Conservation (phyloP, 1,140 invertebrate genomes). For the Eulimnadia texana region DNA sequence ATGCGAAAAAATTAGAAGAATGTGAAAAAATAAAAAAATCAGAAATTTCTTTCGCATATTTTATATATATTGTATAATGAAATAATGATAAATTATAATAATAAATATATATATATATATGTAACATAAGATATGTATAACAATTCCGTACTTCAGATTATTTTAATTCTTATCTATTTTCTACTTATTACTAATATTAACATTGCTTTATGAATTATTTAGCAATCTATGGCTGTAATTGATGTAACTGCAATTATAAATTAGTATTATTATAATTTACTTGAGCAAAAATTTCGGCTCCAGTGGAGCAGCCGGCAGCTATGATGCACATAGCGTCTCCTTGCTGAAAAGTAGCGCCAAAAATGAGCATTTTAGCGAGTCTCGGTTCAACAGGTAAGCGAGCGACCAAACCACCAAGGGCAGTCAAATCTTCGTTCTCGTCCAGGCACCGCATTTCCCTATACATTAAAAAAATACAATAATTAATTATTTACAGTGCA, state of each 20-base stretch:
- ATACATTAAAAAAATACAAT: slow-evolving; percentile 26
- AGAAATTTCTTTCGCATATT: no score
- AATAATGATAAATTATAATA: no score
- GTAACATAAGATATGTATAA: no score
- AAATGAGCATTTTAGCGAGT: slow-evolving; percentile 86
- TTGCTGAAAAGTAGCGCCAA: slow-evolving; percentile 68
- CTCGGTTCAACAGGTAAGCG: slow-evolving; percentile 82
- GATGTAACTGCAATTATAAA: no score
- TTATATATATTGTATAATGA: no score
- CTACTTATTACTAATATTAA: no score
- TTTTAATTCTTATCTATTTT: no score
- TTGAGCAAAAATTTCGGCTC: slow-evolving; percentile 71
- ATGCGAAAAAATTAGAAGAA: slow-evolving; percentile 17
- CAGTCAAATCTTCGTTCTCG: slow-evolving; percentile 65
- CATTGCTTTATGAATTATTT: no score
- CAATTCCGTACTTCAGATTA: no score
- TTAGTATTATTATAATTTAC: no score
- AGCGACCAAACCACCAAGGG: slow-evolving; percentile 79
- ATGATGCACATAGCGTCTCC: slow-evolving; percentile 82
- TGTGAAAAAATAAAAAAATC: background rate
- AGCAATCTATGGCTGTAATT: no score
- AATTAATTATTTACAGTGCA: slow-evolving; percentile 1
- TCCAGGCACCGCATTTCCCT: slow-evolving; percentile 79
- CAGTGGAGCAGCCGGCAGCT: slow-evolving; percentile 83
- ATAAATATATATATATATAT: no score